These are phyloP conservation scores for Trichonephila clavipes DNA, from an alignment of 1,140 invertebrate species.

Conservation along the genomic window DNA sequence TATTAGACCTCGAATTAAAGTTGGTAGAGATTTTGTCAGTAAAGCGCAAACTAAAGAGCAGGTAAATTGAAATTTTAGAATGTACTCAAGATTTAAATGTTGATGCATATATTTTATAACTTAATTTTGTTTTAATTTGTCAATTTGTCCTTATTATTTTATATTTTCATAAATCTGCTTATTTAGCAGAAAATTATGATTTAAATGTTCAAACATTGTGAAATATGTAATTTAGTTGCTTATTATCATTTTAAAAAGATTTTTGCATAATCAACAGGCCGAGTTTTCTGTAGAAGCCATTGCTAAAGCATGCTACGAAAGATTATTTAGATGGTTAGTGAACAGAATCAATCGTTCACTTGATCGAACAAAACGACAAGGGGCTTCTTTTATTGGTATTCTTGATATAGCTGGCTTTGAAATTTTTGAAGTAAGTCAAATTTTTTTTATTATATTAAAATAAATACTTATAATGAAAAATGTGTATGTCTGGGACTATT, in stretches of 20 bases:
- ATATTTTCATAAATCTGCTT: background rate
- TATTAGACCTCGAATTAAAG: slow-evolving; percentile 98
- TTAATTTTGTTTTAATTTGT: background rate
- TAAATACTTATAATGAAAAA: background rate
- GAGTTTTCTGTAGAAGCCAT: slow-evolving; percentile 99
- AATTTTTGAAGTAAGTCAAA: slow-evolving; percentile 90
- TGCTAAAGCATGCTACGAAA: slow-evolving; percentile 98
- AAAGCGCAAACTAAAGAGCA: slow-evolving; percentile 99
- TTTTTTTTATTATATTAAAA: background rate
- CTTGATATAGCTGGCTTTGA: slow-evolving; percentile 99
- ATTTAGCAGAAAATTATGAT: background rate
- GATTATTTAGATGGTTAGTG: slow-evolving; percentile 99
- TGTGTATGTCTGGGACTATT: background rate
- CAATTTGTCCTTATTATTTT: background rate
- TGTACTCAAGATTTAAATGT: background rate
- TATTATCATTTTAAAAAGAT: background rate
- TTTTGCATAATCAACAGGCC: slow-evolving; percentile 82
- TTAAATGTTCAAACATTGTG: background rate
- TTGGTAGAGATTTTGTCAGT: slow-evolving; percentile 98
- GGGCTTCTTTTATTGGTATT: slow-evolving; percentile 99
- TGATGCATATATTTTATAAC: no score
- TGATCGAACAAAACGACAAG: slow-evolving; percentile 98
- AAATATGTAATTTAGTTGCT: background rate
- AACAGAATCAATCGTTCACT: slow-evolving; percentile 86
- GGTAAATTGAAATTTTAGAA: slow-evolving; percentile 73